Percentiles rank a stretch among this genome's conserved stretches.
Conservation (phyloP, 1,140 invertebrate genomes). For the Sycobia sp. region DNA sequence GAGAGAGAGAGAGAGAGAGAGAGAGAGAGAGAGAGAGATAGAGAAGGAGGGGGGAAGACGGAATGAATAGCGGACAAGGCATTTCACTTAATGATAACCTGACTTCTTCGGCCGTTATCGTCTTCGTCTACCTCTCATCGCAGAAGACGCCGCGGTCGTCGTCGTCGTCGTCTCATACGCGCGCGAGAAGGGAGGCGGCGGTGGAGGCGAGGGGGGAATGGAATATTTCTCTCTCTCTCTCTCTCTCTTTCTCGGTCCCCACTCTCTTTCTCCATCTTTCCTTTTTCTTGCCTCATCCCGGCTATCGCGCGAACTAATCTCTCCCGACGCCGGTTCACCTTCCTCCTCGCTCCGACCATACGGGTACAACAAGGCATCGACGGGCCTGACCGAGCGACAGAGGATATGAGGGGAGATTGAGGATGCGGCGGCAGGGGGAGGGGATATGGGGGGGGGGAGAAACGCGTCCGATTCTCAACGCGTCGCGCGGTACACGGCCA, state of each 20-base stretch:
- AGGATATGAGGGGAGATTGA: no score
- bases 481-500: neutral
- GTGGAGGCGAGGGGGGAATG: no score
- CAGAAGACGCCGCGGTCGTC: neutral
- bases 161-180: conserved; percentile 8
- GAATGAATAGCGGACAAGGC: conserved; percentile 58
- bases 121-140: conserved; percentile 32
- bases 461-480: conserved; percentile 27
- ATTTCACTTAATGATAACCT: conserved; percentile 63
- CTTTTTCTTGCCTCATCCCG: conserved; percentile 9
- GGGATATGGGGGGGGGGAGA: no score
- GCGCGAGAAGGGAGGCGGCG: no score
- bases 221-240: no score
- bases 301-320: conserved; percentile 47
- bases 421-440: no score
- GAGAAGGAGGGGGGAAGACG: conserved; percentile 44
- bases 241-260: conserved; percentile 11
- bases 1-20: no score
- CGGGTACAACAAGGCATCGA: conserved; percentile 43
- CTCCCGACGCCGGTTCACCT: conserved; percentile 32
- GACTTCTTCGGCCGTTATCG: conserved; percentile 38
- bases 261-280: neutral
- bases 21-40: no score
- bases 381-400: no score
- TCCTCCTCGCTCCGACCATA: no score